phyloP scores from a whole-genome alignment of 2,888 invertebrate genomes.

The Perizoma flavofasciatum region DNA sequence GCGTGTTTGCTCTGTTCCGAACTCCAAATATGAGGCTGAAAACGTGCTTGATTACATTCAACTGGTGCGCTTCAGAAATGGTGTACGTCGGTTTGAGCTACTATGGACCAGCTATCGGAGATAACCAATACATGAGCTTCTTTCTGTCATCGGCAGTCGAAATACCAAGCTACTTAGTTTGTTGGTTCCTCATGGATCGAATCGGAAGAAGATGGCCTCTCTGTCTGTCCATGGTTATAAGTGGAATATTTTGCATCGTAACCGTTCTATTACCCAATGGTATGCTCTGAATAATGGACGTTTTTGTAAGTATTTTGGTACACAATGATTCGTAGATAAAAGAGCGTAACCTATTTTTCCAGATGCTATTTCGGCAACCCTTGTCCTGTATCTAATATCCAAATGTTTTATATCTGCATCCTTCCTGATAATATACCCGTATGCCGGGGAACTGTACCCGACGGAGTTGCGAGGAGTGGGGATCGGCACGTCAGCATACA shows the following conservation, averaged over 20 bases:
- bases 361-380: conserved; percentile 90
- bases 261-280: conserved; percentile 93
- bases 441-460: conserved; percentile 96
- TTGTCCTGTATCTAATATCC: conserved; percentile 90
- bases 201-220: conserved; percentile 95
- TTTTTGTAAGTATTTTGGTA: neutral
- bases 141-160: conserved; percentile 94
- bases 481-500: conserved; percentile 95
- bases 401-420: conserved; percentile 96
- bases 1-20: conserved; percentile 87
- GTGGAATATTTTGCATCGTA: conserved; percentile 92
- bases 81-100: conserved; percentile 96
- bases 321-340: conserved; percentile 8
- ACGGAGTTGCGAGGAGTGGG: conserved; percentile 95
- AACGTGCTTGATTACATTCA: conserved; percentile 92
- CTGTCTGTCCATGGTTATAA: conserved; percentile 92
- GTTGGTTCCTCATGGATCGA: conserved; percentile 95
- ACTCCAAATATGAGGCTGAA: conserved; percentile 96
- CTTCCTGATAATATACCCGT: conserved; percentile 95
- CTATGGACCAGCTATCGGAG: conserved; percentile 94
- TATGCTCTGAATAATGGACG: too few relatives aligned
- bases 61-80: conserved; percentile 97
- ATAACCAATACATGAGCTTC: conserved; percentile 94
- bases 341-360: conserved; percentile 49
- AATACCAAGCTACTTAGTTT: conserved; percentile 93